phyloP scores from a whole-genome alignment of 2,797 vertebrate species.

The Dallia pectoralis region DNA sequence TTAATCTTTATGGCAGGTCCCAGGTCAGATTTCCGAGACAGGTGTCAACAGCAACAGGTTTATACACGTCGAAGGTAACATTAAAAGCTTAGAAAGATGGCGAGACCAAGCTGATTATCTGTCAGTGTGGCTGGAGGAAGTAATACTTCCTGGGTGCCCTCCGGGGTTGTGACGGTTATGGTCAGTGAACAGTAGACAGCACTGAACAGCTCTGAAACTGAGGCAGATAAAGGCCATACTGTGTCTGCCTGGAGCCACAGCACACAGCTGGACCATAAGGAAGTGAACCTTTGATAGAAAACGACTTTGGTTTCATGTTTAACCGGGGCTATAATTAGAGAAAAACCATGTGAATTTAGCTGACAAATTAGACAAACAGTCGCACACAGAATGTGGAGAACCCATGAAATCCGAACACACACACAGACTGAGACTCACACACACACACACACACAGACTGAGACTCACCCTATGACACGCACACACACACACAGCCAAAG shows the following conservation, averaged over 20 bases:
- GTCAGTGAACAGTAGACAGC: constrained; percentile 32
- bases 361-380: constrained; percentile 28
- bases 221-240: constrained; percentile 44
- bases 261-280: constrained; percentile 43
- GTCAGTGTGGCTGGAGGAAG: constrained; percentile 51
- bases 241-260: constrained; percentile 55
- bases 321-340: constrained; percentile 54
- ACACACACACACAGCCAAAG: constrained; percentile 17
- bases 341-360: constrained; percentile 47
- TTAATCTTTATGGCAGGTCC: constrained; percentile 41
- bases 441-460: constrained; percentile 7
- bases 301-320: constrained; percentile 56
- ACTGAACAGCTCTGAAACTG: constrained; percentile 42
- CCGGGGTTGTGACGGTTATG: constrained; percentile 51
- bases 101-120: constrained; percentile 48
- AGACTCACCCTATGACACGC: not conserved
- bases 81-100: constrained; percentile 45
- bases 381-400: not conserved
- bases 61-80: constrained; percentile 33
- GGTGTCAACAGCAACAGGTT: constrained; percentile 33
- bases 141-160: constrained; percentile 29
- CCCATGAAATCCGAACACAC: not conserved
- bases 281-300: no score
- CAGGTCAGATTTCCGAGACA: constrained; percentile 55
- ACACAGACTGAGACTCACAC: constrained; percentile 19